Evolutionary conservation across 2,888 invertebrate genomes (phyloP).

Genomic region (Euphydryas editha): DNA sequence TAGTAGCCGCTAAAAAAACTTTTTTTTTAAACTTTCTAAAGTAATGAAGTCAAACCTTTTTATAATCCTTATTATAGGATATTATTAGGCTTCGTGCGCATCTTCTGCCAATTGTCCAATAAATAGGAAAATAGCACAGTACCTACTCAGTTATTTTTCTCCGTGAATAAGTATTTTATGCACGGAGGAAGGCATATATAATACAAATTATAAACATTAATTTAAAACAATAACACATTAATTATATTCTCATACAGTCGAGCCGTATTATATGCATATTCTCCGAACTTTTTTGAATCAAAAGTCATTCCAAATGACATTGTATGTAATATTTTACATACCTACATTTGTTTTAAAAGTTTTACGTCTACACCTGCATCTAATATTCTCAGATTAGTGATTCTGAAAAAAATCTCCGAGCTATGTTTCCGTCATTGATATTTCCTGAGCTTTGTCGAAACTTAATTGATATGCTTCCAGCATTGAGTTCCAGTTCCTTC

Average conservation of each 20-base stretch:
- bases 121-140: constrained; percentile 46
- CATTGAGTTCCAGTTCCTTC: no score
- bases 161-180: constrained; percentile 17
- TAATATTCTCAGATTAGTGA: no score
- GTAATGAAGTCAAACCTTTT: not conserved
- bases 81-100: constrained; percentile 48
- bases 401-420: no score
- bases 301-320: no score
- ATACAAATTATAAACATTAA: constrained; percentile 13
- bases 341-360: no score
- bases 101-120: constrained; percentile 47
- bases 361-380: no score
- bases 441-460: no score
- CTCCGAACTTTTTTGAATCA: no score
- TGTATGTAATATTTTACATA: no score
- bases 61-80: constrained; percentile 46
- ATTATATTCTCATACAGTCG: not conserved
- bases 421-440: no score
- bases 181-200: constrained; percentile 11
- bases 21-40: not conserved
- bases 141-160: not conserved
- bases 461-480: no score
- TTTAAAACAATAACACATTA: no score
- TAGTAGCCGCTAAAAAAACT: not conserved
- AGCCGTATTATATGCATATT: not conserved